Base-by-base conservation (phyloP, 2,113 vertebrate genomes). In the Chauna torquata region DNA sequence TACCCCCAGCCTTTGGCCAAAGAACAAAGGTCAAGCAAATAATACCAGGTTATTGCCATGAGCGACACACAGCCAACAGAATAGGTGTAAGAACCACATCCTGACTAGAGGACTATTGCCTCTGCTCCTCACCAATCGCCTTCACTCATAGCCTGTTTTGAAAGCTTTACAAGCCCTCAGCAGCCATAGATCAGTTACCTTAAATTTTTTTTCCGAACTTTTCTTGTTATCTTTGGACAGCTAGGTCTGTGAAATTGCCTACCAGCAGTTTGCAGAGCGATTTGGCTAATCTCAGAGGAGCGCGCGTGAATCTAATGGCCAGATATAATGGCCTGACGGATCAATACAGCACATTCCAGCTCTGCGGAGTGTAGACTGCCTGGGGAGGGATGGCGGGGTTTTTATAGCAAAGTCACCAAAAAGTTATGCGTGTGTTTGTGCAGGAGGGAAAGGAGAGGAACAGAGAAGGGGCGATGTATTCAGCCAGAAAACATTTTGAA, bases 201-300 rank as follows among this genome's bases (percentile, higher is more conserved):
- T 57, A 96, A 85, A 36, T 81, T 69, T 77, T 44, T 72, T 93
- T 94, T 94, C 92, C 30, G 58, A 77, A 80, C 20, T 95, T 90
- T 85, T 91, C 62, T 57, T 94, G 75, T 88, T 96, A 86, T 94
- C 93, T 90, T 96, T 88, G 93, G 75, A 86, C 62, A 96, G 82
- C 45, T 58, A 50, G 28, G 78, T 86, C 93, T 92, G 71, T 94
- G 75, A 96, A 97, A 97, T 77, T 86, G 90, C 58, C 93, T 93
- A 88, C 88, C 96, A 94, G 59, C 47, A 79, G 96, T 76, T 86
- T 94, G 72, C 86, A 90, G 54, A 88, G 68, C 0, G 0, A 92
- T 94, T 92, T 90, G 90, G 66, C 66, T 94, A 91, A 93, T 91
- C 94, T 96, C 93, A 70, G 71, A 82, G 85, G 75, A 93, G 75